Percentiles rank a stretch among this genome's conserved stretches.
These are phyloP conservation scores for Oithona nana DNA, from an alignment of 2,888 invertebrate genomes.

Conservation along the genomic window DNA sequence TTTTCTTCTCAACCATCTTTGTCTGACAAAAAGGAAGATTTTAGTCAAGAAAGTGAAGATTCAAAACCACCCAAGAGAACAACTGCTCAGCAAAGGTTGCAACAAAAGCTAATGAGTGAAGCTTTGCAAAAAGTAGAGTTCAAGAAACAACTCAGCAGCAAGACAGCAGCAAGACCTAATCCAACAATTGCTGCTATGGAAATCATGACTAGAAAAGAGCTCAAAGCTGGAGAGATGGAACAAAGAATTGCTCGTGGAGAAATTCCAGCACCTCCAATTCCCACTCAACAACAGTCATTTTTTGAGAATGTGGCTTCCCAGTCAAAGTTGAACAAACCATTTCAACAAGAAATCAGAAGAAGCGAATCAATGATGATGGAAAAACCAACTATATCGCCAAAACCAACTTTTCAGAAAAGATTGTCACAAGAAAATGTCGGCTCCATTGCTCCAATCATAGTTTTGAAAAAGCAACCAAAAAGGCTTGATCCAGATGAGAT, in stretches of 20 bases:
- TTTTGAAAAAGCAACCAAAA: slow-evolving; percentile 7
- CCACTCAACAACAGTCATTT: not conserved
- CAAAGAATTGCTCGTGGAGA: not conserved
- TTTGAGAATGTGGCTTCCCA: not conserved
- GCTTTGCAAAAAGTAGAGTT: slow-evolving; percentile 7
- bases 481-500: slow-evolving; percentile 12
- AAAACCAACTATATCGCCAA: not conserved
- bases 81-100: not conserved
- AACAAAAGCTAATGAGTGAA: not conserved
- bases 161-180: slow-evolving; percentile 4
- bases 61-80: not conserved
- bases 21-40: not conserved
- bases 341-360: not conserved
- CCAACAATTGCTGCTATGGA: slow-evolving; percentile 17
- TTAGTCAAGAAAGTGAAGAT: not conserved
- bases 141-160: not conserved
- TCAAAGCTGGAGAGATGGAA: slow-evolving; percentile 6
- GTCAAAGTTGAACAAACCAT: not conserved
- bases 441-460: not conserved
- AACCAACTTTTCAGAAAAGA: not conserved
- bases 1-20: too few relatives aligned
- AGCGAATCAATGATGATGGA: not conserved
- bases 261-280: not conserved
- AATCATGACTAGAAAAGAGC: slow-evolving; percentile 14
- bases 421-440: not conserved